Evolutionary conservation across 2,888 invertebrate genomes (phyloP), one percentile per base, ranked within the genome.

Genomic region (Rhagophthalmus giganteus): DNA sequence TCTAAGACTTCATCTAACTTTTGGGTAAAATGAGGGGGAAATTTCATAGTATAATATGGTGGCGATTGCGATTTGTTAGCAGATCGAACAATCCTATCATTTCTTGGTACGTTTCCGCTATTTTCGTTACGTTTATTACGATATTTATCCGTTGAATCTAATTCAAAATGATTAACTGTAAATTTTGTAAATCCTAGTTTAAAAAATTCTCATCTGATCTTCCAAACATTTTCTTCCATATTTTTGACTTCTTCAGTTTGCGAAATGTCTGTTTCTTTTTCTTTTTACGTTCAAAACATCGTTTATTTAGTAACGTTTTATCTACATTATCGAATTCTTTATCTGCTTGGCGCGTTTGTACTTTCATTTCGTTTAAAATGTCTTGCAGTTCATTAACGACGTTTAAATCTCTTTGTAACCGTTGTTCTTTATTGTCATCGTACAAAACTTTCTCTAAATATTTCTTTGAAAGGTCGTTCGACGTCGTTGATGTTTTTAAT

Each of bases 151-250:
- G 12, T 5, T 11, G 13, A 32, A 9, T 11, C 8, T 11, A 12
- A 2, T 15, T 13, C 16, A 13, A 41, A 41, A 24, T n/a, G 16
- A 26, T 53, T 52, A 42, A 65, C 65, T 61, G 55, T 24, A 56
- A 63, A 63, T 65, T 65, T 65, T 45, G 61, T 56, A 46, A 44
- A 44, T 54, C 38, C 38, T 55, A 57, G 60, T 62, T 59, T 65
- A 65, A 65, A 65, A 64, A 65, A 63, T 59, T 59, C 42, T 59
- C 56, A 12, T 34, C 16, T 4, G 11, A 31, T 6, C 44, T 35
- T 2, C 63, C 63, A 46, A 61, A 63, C 20, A 63, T 27, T 24
- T 58, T 58, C 28, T 54, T 57, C 63, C 65, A 63, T 20, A 61
- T 40, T 24, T 13, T 41, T 38, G 55, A 54, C 20, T 57, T 53